Evolutionary conservation across 64 coral and sea anemone genomes (phyloP), one percentile per base, ranked within the genome.

Genomic region (Porites australiensis): DNA sequence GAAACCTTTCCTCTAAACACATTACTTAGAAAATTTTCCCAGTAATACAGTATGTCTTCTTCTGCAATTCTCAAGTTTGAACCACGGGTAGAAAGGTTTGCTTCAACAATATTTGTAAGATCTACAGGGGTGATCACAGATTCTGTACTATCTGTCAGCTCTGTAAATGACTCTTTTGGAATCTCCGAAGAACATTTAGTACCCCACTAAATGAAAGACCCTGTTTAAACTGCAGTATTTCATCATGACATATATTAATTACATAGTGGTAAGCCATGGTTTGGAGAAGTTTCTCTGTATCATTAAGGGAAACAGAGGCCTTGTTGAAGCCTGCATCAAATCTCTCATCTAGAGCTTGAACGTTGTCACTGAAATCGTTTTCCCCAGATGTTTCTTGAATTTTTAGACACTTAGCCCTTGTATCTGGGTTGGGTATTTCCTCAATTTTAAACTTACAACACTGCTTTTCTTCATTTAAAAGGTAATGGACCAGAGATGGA

Each of bases 1-100:
- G 75, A 78, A 78, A 78, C 75, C 75, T 79, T 79, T 79, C 77
- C 50, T 52, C 52, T 79, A 14, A 58, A 79, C 64, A 87, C 66
- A 87, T 86, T 70, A 13, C 14, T 70, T 50, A 87, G 8, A 55
- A 72, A 87, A 54, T 72, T 68, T 14, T 50, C 65, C 58, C 58
- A 86, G 60, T 85, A 69, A 67, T 67, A 69, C 27, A 85, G 4
- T 47, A 86, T 86, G 21, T 64, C 37, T 69, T 85, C 82, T 85
- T 86, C 65, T 54, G 45, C 69, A 6, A 70, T 43, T 61, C 83
- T 71, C 72, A 21, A 4, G 55, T 70, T 87, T 70, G 48, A 70
- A 70, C 65, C 83, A 46, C 19, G 43, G 19, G 15, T 50, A 70
- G 83, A 72, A 72, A 52, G 62, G 44, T 72, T 72, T 71, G 83